phyloP scores from a whole-genome alignment of 2,113 vertebrate species.

The Syrmaticus mikado region DNA sequence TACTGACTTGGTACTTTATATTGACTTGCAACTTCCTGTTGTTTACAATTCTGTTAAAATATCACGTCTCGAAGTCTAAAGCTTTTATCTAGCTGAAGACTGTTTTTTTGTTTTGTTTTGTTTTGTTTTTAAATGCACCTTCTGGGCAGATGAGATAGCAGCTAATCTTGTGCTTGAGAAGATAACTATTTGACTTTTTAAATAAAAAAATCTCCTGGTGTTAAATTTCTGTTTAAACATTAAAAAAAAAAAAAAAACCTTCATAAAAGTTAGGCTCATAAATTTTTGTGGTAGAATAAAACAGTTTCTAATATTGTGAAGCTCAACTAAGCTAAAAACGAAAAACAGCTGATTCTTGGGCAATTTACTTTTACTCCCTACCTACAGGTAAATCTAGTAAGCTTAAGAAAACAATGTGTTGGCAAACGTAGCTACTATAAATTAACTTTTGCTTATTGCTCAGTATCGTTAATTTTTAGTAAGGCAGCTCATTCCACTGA shows the following conservation, averaged over 20 bases:
- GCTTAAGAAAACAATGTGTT: background rate
- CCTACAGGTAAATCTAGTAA: background rate
- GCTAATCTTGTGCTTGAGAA: background rate
- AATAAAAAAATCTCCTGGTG: background rate
- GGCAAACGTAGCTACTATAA: background rate
- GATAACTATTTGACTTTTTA: background rate
- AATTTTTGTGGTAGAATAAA: background rate
- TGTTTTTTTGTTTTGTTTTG: background rate
- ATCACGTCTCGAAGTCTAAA: background rate
- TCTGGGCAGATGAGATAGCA: background rate
- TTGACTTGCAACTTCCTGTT: background rate
- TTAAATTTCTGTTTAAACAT: background rate
- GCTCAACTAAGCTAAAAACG: background rate
- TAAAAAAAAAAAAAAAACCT: background rate
- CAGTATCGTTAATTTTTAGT: constrained; percentile 42
- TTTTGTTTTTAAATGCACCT: background rate
- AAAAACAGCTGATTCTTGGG: background rate
- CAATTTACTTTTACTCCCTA: background rate
- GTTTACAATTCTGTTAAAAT: background rate
- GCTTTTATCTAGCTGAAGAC: background rate
- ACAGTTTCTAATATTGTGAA: background rate
- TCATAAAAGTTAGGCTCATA: background rate
- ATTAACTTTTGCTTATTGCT: constrained; percentile 25
- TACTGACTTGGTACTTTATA: background rate
- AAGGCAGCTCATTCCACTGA: background rate